These are phyloP conservation scores for Oncorhynchus tshawytscha DNA, from an alignment of 2,113 vertebrate species.

Conservation along the genomic window DNA sequence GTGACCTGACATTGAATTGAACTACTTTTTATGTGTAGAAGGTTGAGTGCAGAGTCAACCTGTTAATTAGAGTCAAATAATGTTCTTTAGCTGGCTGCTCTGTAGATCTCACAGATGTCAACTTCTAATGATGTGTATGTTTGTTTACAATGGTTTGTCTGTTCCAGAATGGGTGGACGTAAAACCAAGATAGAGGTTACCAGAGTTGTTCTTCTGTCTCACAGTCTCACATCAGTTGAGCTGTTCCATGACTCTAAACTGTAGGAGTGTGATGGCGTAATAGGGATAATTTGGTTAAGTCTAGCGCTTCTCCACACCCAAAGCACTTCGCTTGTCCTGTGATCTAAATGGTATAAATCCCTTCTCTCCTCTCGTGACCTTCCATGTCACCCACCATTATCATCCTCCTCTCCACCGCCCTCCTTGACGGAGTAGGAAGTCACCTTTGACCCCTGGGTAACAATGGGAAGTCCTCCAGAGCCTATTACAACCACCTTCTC, in stretches of 20 bases:
- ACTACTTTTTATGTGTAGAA: constrained; percentile 26
- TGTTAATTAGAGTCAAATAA: constrained; percentile 59
- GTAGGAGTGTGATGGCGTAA: too few species aligned
- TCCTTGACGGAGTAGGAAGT: constrained; percentile 30
- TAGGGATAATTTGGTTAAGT: too few species aligned
- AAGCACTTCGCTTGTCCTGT: too few species aligned
- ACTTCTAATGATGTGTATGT: constrained; percentile 55
- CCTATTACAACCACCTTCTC: constrained; percentile 26
- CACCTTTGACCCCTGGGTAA: constrained; percentile 44
- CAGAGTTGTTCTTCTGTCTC: not conserved
- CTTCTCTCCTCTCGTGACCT: not conserved
- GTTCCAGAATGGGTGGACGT: constrained; percentile 10
- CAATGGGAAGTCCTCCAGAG: constrained; percentile 57
- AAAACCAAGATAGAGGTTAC: not conserved
- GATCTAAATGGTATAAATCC: not conserved
- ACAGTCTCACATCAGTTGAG: not conserved
- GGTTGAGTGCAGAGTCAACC: not conserved
- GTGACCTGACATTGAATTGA: constrained; percentile 46
- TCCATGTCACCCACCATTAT: not conserved
- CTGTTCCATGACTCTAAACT: not conserved
- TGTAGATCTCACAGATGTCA: constrained; percentile 44
- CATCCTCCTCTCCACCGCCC: constrained; percentile 2
- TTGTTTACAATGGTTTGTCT: constrained; percentile 53
- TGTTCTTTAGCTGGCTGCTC: constrained; percentile 42
- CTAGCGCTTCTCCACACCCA: too few species aligned